Percentiles rank a stretch among this genome's conserved stretches.
phyloP scores from a whole-genome alignment of 2,888 invertebrate species.

The Leptogaster cylindrica region DNA sequence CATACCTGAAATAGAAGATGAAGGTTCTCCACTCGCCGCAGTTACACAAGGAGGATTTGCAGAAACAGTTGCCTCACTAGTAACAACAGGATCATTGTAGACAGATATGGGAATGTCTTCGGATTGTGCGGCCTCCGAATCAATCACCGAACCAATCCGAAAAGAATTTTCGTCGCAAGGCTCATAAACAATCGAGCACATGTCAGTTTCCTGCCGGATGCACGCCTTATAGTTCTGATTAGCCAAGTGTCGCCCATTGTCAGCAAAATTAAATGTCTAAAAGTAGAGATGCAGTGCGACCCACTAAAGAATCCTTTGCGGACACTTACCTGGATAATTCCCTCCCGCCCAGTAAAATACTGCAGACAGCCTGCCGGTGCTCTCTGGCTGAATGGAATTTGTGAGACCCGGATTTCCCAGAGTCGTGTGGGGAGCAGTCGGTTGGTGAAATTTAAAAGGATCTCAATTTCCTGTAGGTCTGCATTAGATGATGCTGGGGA shows the following conservation, averaged over 20 bases:
- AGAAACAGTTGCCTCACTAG: no score
- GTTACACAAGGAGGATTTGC: no score
- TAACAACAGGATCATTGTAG: no score
- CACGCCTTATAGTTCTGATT: constrained; percentile 81
- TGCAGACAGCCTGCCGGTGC: constrained; percentile 81
- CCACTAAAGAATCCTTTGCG: neutral
- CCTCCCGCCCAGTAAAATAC: constrained; percentile 70
- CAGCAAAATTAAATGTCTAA: constrained; percentile 81
- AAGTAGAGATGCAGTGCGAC: neutral
- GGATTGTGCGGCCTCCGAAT: no score
- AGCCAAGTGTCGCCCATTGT: constrained; percentile 81
- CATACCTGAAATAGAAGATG: no score
- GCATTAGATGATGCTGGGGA: constrained; percentile 43
- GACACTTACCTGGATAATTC: constrained; percentile 59
- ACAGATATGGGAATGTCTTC: no score
- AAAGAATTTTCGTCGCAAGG: constrained; percentile 80
- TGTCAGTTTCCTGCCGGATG: constrained; percentile 71
- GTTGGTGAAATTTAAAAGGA: constrained; percentile 66
- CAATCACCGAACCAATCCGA: constrained; percentile 68
- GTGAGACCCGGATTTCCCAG: constrained; percentile 79
- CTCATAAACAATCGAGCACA: constrained; percentile 78
- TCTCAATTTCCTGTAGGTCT: constrained; percentile 51
- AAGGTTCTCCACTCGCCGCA: no score
- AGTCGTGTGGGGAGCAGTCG: constrained; percentile 72
- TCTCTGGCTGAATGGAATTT: constrained; percentile 77